phyloP scores from a whole-genome alignment of 2,888 invertebrate species.

The Celastrina argiolus region DNA sequence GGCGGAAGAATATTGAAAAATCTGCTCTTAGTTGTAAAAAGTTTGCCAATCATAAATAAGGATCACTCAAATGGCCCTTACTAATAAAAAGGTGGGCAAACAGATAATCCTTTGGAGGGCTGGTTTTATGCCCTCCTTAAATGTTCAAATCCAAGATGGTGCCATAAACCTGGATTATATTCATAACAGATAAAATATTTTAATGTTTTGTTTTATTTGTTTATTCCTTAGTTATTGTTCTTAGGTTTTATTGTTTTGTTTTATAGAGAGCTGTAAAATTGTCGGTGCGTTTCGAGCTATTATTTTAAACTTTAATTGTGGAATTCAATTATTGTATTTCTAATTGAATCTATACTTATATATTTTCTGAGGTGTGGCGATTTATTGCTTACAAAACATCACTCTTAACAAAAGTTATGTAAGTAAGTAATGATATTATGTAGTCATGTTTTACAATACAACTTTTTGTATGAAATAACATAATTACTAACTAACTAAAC shows the following conservation, averaged over 20 bases:
- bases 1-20: constrained; percentile 14
- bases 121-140: constrained; percentile 58
- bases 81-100: constrained; percentile 49
- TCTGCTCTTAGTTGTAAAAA: neutral
- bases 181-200: constrained; percentile 75
- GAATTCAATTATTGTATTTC: neutral
- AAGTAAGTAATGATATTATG: too few species aligned
- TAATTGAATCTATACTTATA: neutral
- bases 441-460: too few species aligned
- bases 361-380: too few species aligned
- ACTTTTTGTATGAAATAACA: too few species aligned
- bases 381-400: too few species aligned
- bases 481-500: too few species aligned
- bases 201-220: constrained; percentile 68
- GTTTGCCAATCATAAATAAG: constrained; percentile 29
- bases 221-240: constrained; percentile 67
- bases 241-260: constrained; percentile 55
- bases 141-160: constrained; percentile 61
- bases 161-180: constrained; percentile 69
- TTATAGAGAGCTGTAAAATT: constrained; percentile 30
- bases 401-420: too few species aligned
- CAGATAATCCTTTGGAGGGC: constrained; percentile 59
- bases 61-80: constrained; percentile 46
- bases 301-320: constrained; percentile 2
- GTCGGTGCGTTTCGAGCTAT: constrained; percentile 2